A percentile compares a stretch with the other conserved stretches of the same genome.
phyloP scores from a whole-genome alignment of 2,888 invertebrate genomes.

The Hydraecia micacea region DNA sequence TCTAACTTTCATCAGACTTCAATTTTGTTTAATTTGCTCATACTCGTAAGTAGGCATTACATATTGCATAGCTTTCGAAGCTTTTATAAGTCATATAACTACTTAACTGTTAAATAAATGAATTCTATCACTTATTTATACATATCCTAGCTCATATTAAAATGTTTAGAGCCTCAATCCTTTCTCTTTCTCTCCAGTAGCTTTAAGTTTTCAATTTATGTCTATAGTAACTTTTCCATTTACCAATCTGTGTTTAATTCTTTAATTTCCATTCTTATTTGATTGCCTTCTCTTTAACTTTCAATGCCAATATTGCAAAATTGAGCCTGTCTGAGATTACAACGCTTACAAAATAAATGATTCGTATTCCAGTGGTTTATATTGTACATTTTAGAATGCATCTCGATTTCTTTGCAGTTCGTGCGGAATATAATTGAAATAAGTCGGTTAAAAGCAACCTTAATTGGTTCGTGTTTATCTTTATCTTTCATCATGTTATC shows the following conservation, averaged over 20 bases:
- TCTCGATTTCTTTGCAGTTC: constrained; percentile 23
- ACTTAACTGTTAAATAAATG: not conserved
- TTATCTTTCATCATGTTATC: constrained; percentile 16
- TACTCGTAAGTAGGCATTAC: not conserved
- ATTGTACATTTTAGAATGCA: constrained; percentile 13
- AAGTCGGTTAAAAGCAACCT: not conserved
- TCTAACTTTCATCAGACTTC: not conserved
- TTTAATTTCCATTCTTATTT: not conserved
- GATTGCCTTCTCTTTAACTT: constrained; percentile 17
- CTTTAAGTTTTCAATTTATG: not conserved
- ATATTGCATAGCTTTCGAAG: not conserved
- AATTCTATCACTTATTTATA: not conserved
- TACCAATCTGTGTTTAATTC: not conserved
- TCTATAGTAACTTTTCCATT: not conserved
- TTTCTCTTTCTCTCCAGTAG: not conserved
- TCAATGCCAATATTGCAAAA: constrained; percentile 50
- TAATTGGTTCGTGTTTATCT: constrained; percentile 5
- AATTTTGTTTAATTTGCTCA: not conserved
- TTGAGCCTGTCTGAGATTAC: constrained; percentile 6
- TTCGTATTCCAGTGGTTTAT: not conserved
- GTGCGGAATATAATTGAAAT: constrained; percentile 14
- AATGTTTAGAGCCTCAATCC: not conserved
- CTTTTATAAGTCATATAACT: not conserved
- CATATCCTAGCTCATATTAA: not conserved
- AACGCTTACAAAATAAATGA: constrained; percentile 2